Base-by-base conservation (phyloP, 1,140 invertebrate species). In the Tribolium madens region DNA sequence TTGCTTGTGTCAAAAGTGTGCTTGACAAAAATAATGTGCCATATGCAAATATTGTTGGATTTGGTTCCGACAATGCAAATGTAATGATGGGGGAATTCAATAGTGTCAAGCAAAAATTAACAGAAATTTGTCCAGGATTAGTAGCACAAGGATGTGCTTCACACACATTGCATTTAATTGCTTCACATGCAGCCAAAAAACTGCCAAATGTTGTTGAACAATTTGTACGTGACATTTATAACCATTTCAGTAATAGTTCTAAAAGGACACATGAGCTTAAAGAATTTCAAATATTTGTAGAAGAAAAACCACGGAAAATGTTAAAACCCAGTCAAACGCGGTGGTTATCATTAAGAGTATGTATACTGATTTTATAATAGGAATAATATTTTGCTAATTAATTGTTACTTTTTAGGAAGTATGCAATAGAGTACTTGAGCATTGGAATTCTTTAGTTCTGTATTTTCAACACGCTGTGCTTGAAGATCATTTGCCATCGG, bases 301-400 rank as follows among this genome's bases (percentile, higher is more conserved):
- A 83, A 70, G 47, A 84, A n/a, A 80, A 81, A 79, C 79, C 80
- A n/a, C 80, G 84, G 71, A 83, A 84, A 81, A 64, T 86, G 47
- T 73, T 86, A 21, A 83, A 83, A 57, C 82, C 85, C 50, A 69
- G 73, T 46, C 84, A 85, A 79, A 86, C 85, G 17, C 80, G 84
- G 69, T 87, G 86, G 86, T 77, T 87, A 7, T 87, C 85, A 0
- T 69, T 84, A 6, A 47, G 80, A 42, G 36, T 68, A 57, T 3
- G 81, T 81, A 26, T 76, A 83, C 6, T 42, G 18, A 76, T 86
- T 77, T 76, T 86, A 53, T 83, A n/a, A n/a, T n/a, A n/a, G n/a
- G n/a, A 85, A 78, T 85, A 86, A 75, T 78, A 82, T 60, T 76
- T 79, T 73, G 76, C 84, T 42, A 42, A 42, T 31, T 31, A 42